A percentile compares a stretch with the other conserved stretches of the same genome.
phyloP scores from a whole-genome alignment of 2,113 vertebrate genomes.

The Hoplias malabaricus region DNA sequence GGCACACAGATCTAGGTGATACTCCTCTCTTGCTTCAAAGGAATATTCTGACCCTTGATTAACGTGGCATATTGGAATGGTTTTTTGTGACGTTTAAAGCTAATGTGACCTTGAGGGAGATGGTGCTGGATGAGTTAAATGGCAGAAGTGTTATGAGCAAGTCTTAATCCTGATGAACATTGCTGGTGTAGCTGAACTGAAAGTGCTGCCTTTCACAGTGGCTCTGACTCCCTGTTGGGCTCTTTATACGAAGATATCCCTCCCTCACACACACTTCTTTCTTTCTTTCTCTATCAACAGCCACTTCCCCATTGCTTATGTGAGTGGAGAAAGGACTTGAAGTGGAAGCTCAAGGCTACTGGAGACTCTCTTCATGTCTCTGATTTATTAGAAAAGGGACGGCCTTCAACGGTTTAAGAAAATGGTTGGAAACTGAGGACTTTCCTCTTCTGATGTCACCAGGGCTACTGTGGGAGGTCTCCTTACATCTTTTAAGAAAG shows the following conservation, averaged over 20 bases:
- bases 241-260: neutral
- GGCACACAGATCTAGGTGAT: neutral
- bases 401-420: neutral
- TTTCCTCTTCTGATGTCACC: neutral
- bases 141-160: neutral
- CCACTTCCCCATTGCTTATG: neutral
- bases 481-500: neutral
- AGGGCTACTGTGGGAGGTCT: neutral
- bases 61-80: neutral
- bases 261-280: neutral
- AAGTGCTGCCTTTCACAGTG: neutral
- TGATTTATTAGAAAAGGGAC: neutral
- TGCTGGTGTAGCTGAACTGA: neutral
- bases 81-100: neutral
- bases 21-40: neutral
- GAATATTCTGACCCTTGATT: neutral
- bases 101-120: neutral
- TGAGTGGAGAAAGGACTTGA: neutral
- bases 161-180: neutral
- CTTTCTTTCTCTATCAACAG: neutral
- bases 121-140: neutral
- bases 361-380: neutral
- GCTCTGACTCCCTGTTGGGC: neutral
- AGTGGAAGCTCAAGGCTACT: slow-evolving; percentile 1
- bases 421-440: neutral